A percentile compares a stretch with the other conserved stretches of the same genome.
Evolutionary conservation across 2,888 invertebrate species (phyloP).

Genomic region (Byasa hedistus): DNA sequence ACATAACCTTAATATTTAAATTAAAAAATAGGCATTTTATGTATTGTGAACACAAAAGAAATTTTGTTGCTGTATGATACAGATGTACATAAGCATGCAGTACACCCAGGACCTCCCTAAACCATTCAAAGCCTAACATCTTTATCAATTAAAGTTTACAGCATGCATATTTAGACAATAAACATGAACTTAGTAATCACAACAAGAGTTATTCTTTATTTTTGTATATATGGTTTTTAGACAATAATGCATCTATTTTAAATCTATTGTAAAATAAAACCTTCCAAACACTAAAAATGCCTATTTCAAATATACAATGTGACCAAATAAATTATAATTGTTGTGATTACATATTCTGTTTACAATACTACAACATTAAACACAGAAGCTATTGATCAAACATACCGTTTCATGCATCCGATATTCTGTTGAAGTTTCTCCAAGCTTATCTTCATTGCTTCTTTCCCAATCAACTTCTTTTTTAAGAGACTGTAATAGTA

Average conservation of each 20-base stretch:
- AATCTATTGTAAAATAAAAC: too few relatives aligned
- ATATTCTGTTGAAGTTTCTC: constrained; percentile 88
- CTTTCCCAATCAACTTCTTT: constrained; percentile 94
- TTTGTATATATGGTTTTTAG: background rate
- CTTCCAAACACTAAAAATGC: too few relatives aligned
- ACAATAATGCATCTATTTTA: too few relatives aligned
- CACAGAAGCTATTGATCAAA: constrained; percentile 42
- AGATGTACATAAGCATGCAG: background rate
- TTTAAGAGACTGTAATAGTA: constrained; percentile 86
- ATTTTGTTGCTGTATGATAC: background rate
- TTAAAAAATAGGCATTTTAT: too few relatives aligned
- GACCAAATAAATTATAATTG: background rate
- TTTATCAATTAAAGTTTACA: constrained; percentile 22
- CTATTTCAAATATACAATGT: background rate
- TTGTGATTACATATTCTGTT: constrained; percentile 30
- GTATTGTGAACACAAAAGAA: too few relatives aligned
- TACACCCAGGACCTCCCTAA: constrained; percentile 1
- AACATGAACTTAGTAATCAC: constrained; percentile 25
- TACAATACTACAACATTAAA: constrained; percentile 38
- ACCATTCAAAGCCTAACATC: constrained; percentile 18
- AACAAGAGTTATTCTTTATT: constrained; percentile 12
- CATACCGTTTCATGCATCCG: constrained; percentile 92
- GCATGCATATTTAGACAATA: constrained; percentile 31
- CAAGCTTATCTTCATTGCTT: constrained; percentile 88
- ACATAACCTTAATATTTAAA: too few relatives aligned